Percentiles rank a stretch among this genome's conserved stretches.
phyloP scores from a whole-genome alignment of 2,113 vertebrate species.

The Azemiops feae region DNA sequence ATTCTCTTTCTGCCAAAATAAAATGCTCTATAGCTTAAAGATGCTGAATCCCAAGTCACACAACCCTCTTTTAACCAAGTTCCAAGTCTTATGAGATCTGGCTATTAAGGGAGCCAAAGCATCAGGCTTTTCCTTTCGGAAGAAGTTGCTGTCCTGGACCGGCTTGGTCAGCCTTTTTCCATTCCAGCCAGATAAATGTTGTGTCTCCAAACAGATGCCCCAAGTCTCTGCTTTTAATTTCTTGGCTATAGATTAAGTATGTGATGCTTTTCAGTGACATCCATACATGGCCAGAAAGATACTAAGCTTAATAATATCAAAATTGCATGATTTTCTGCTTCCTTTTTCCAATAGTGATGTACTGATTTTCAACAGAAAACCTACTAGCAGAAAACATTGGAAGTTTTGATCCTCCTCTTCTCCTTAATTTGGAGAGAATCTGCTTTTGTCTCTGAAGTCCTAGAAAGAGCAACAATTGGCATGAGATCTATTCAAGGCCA shows the following conservation, averaged over 20 bases:
- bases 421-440: not conserved
- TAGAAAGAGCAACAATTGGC: not conserved
- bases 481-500: too few species aligned
- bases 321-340: not conserved
- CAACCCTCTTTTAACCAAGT: too few species aligned
- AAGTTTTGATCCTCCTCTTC: not conserved
- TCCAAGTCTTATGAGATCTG: too few species aligned
- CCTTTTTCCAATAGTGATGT: not conserved
- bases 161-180: not conserved
- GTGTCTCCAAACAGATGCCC: not conserved
- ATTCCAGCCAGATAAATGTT: not conserved
- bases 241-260: not conserved
- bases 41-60: not conserved
- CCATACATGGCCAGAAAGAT: not conserved
- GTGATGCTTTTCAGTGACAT: not conserved
- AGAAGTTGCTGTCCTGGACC: not conserved
- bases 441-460: not conserved
- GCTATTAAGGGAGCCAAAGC: not conserved
- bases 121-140: not conserved
- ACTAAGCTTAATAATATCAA: not conserved
- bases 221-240: not conserved
- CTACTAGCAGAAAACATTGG: not conserved
- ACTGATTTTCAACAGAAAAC: not conserved
- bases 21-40: not conserved
- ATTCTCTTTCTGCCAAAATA: not conserved